A percentile compares a stretch with the other conserved stretches of the same genome.
phyloP scores from a whole-genome alignment of 2,113 vertebrate genomes.

The Athene noctua region DNA sequence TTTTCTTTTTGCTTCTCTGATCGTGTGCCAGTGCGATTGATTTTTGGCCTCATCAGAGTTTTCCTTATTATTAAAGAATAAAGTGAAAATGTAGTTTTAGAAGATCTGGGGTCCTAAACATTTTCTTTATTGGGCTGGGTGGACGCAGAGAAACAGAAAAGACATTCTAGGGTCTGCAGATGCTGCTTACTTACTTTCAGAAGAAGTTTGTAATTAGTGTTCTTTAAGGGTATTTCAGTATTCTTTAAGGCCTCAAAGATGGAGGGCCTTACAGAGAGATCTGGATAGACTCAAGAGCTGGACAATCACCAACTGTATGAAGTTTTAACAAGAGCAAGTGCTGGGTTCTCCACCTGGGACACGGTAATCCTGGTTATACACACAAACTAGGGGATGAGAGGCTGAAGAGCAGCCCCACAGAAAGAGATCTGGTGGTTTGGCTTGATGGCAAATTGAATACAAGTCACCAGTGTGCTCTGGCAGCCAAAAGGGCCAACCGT shows the following conservation, averaged over 20 bases:
- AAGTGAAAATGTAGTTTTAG: neutral
- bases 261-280: neutral
- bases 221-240: neutral
- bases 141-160: neutral
- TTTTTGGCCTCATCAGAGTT: neutral
- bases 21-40: neutral
- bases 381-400: rapidly evolving
- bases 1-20: neutral
- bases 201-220: neutral
- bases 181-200: neutral
- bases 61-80: neutral
- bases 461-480: neutral
- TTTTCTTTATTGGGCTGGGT: neutral
- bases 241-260: neutral
- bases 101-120: neutral
- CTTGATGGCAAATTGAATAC: neutral
- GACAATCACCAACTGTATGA: neutral
- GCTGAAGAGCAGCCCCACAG: neutral
- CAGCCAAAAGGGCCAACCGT: rapidly evolving
- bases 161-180: neutral
- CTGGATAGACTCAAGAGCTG: neutral
- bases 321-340: neutral
- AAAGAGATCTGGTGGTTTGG: neutral
- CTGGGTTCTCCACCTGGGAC: neutral
- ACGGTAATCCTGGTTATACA: neutral